Conservation (phyloP, 2,888 invertebrate species). For the Dermolepida albohirtum region DNA sequence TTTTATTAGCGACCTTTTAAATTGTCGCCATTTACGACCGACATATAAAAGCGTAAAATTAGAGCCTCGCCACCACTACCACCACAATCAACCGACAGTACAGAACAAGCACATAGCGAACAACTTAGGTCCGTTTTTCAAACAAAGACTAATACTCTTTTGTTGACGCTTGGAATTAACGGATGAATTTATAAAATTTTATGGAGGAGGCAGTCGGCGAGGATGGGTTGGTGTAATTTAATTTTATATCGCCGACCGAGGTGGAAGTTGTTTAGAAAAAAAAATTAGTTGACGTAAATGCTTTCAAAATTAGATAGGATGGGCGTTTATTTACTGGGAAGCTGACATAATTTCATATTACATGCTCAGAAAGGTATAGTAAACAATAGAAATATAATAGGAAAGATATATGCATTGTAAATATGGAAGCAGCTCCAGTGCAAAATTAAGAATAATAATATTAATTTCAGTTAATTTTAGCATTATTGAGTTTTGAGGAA, state of each 20-base stretch:
- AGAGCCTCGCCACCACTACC: conserved; percentile 1
- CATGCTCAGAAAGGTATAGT: too few species aligned
- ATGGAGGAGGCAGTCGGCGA: conserved; percentile 6
- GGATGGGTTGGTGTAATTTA: conserved; percentile 13
- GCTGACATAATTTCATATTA: too few species aligned
- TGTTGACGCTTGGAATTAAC: conserved; percentile 26
- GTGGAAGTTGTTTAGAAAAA: too few species aligned
- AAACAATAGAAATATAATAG: too few species aligned
- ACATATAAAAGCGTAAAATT: conserved; percentile 26
- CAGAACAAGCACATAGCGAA: not conserved
- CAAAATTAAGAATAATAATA: too few species aligned
- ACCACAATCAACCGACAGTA: not conserved
- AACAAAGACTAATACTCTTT: conserved; percentile 14
- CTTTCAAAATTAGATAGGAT: too few species aligned
- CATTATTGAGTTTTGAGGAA: too few species aligned
- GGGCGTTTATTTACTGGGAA: too few species aligned
- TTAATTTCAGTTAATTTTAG: too few species aligned
- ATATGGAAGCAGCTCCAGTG: too few species aligned
- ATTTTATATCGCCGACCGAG: conserved; percentile 21
- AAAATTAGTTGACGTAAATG: too few species aligned
- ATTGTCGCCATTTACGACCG: conserved; percentile 22
- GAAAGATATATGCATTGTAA: too few species aligned
- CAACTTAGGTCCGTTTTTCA: not conserved
- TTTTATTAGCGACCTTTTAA: conserved; percentile 36
- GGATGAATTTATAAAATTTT: conserved; percentile 33